Evolutionary conservation across 2,113 vertebrate genomes (phyloP).

Genomic region (Daphoenositta chrysoptera): DNA sequence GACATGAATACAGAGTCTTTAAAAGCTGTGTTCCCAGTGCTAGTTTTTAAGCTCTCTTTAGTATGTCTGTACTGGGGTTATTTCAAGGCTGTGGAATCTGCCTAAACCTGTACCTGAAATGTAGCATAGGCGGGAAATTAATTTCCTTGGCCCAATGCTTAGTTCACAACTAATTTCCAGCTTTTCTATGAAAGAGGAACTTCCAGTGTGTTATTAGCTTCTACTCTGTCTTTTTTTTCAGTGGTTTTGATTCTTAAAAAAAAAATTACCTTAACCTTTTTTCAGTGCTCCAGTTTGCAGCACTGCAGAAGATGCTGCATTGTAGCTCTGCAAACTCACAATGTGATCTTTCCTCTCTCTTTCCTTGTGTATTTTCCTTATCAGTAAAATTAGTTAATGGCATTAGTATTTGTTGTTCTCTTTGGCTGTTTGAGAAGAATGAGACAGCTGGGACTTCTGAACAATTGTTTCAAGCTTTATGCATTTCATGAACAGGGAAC

Average conservation of each 20-base stretch:
- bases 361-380: background rate
- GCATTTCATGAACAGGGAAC: background rate
- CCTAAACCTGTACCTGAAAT: background rate
- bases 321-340: background rate
- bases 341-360: background rate
- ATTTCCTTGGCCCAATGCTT: background rate
- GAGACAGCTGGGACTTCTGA: background rate
- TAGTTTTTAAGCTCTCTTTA: background rate
- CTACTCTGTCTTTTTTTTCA: background rate
- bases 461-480: background rate
- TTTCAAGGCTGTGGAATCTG: background rate
- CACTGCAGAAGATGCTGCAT: background rate
- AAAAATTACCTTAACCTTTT: background rate
- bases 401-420: background rate
- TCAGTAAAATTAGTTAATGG: background rate
- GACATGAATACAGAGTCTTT: background rate
- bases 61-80: background rate
- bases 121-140: background rate
- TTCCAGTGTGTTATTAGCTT: background rate
- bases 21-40: background rate
- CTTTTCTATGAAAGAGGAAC: background rate
- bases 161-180: background rate
- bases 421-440: background rate
- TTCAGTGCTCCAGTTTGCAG: background rate
- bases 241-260: background rate